These are phyloP conservation scores for Chauna torquata DNA, from an alignment of 2,113 vertebrate genomes.

Conservation along the genomic window DNA sequence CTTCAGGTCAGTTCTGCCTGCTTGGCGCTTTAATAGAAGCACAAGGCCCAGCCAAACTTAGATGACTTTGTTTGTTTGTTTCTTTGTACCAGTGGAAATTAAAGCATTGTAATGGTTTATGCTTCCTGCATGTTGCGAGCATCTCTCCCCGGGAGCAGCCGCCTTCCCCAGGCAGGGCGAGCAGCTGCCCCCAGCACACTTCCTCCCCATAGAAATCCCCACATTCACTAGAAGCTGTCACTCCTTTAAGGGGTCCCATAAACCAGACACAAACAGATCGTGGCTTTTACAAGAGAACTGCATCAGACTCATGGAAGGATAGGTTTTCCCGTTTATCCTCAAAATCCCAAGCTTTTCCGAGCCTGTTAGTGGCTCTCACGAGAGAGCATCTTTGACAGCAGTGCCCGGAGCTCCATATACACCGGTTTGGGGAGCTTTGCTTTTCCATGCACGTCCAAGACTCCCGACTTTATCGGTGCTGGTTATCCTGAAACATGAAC, in stretches of 20 bases:
- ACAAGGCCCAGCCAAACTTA: neutral
- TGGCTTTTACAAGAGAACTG: neutral
- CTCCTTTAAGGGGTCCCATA: neutral
- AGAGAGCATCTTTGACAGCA: neutral
- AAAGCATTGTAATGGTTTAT: neutral
- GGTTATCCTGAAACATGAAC: neutral
- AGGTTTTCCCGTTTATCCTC: neutral
- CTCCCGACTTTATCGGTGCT: accelerated
- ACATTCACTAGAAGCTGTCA: neutral
- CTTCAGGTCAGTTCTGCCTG: neutral
- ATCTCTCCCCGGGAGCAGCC: neutral
- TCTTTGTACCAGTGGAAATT: neutral
- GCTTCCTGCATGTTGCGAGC: neutral
- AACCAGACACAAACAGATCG: neutral
- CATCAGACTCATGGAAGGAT: neutral
- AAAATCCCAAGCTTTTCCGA: neutral
- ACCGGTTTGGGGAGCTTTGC: neutral
- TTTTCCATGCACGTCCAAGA: neutral
- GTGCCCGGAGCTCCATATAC: no score
- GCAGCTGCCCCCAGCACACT: neutral
- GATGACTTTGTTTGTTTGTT: neutral
- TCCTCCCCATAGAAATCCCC: neutral
- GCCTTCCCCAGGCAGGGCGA: neutral
- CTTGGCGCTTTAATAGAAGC: neutral
- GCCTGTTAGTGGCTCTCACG: neutral